Evolutionary conservation across 2,113 vertebrate species (phyloP), one percentile per base, ranked within the genome.

Genomic region (Monarcha castaneiventris): DNA sequence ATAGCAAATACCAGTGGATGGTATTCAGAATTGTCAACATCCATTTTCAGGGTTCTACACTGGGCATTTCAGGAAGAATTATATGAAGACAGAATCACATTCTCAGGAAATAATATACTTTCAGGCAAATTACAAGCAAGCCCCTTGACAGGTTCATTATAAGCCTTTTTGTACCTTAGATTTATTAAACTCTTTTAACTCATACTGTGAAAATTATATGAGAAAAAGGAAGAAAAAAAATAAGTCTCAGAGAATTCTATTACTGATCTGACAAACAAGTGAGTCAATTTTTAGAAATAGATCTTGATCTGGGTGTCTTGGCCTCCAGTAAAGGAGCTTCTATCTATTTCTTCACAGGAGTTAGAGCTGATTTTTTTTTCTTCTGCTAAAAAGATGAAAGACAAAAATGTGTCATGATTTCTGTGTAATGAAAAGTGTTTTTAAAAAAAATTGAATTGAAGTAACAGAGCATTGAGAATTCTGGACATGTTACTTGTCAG

Each of bases 111-210:
- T 92, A 94, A 96, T 91, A 95, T 69, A 51, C 56, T 95, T 96
- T 92, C 86, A 95, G 79, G 58, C 71, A 95, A 95, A 96, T 93
- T 95, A 59, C 78, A 90, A 93, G 86, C 69, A 93, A 95, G 84
- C 29, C 44, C 33, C 68, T 48, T 96, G 93, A 94, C 94, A 95
- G 79, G 75, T 93, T 95, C 82, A 94, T 94, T 95, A 92, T 90
- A 97, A 90, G 58, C 8, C 26, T 91, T 88, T 96, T 90, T 93
- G 68, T 94, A 63, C 52, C 69, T 90, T 48, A 46, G 78, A 94
- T 95, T 95, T 95, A 95, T 97, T 94, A 96, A 93, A 91, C 44
- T 82, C 68, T 56, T 95, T 91, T 87, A 92, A 92, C 59, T 73
- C 71, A 76, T 69, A 77, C 75, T 94, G 73, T 88, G 69, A 94